Conservation (phyloP, 1,140 invertebrate species). For the Musca domestica region DNA sequence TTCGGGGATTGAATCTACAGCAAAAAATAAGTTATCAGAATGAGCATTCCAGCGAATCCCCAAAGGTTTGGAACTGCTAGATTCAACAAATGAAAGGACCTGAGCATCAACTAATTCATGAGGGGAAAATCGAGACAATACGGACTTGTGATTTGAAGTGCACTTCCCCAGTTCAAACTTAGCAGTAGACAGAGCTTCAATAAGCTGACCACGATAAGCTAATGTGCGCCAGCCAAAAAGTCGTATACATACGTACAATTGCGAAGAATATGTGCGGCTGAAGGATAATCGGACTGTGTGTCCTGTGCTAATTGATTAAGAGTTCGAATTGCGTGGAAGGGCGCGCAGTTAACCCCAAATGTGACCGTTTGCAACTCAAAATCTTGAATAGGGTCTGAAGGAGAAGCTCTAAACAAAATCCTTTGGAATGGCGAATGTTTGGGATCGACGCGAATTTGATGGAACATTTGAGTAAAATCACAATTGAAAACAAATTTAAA, state of each 20-base stretch:
- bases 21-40: too few relatives aligned
- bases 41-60: not conserved
- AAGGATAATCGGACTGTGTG: not conserved
- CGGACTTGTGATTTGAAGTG: not conserved
- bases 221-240: not conserved
- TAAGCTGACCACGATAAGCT: not conserved
- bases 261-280: not conserved
- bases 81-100: not conserved
- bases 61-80: not conserved
- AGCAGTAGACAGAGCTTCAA: not conserved
- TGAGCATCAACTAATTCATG: not conserved
- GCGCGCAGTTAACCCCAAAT: constrained; percentile 39
- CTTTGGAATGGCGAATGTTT: constrained; percentile 39
- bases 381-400: constrained; percentile 25
- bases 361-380: too few relatives aligned
- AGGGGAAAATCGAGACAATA: not conserved
- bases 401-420: constrained; percentile 46
- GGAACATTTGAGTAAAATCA: constrained; percentile 43
- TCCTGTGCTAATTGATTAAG: not conserved
- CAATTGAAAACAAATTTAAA: constrained; percentile 24
- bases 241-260: not conserved
- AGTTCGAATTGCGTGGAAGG: not conserved
- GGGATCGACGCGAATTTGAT: constrained; percentile 33
- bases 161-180: not conserved
- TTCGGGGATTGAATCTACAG: too few relatives aligned